phyloP scores from a whole-genome alignment of 2,888 invertebrate species.

The Leucozona laternaria region DNA sequence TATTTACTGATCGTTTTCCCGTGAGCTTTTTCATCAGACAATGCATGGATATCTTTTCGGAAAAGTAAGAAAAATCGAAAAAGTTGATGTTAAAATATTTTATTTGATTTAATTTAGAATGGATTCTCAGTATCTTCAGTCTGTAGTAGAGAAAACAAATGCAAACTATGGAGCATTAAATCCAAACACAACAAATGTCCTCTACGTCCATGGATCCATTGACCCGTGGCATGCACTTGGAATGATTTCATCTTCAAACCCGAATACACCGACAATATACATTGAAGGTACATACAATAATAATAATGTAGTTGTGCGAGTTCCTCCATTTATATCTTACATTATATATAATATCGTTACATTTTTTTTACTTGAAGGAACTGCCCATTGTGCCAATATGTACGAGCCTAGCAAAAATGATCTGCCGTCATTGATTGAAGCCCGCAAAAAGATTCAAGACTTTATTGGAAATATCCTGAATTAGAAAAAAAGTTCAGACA shows the following conservation, averaged over 20 bases:
- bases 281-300: slow-evolving; percentile 92
- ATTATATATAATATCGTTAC: too few species aligned
- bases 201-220: slow-evolving; percentile 94
- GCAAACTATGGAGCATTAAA: slow-evolving; percentile 90
- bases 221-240: slow-evolving; percentile 96
- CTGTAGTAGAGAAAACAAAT: slow-evolving; percentile 89
- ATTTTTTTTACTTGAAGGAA: slow-evolving; percentile 85
- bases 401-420: slow-evolving; percentile 90
- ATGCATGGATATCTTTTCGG: slow-evolving; percentile 93
- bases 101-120: slow-evolving; percentile 84
- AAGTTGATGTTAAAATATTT: slow-evolving; percentile 2
- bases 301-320: slow-evolving; percentile 86
- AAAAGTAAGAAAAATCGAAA: slow-evolving; percentile 80
- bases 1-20: slow-evolving; percentile 89
- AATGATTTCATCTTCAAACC: slow-evolving; percentile 85
- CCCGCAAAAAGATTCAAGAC: slow-evolving; percentile 86
- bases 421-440: slow-evolving; percentile 87
- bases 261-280: slow-evolving; percentile 88
- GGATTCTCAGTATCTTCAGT: slow-evolving; percentile 86
- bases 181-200: slow-evolving; percentile 89
- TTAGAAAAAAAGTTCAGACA: not conserved
- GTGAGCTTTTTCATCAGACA: slow-evolving; percentile 91
- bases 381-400: slow-evolving; percentile 98
- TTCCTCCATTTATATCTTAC: too few species aligned
- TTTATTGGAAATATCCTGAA: slow-evolving; percentile 76